Evolutionary conservation across 2,888 invertebrate species (phyloP).

Genomic region (Drosophila pseudotalamancana): DNA sequence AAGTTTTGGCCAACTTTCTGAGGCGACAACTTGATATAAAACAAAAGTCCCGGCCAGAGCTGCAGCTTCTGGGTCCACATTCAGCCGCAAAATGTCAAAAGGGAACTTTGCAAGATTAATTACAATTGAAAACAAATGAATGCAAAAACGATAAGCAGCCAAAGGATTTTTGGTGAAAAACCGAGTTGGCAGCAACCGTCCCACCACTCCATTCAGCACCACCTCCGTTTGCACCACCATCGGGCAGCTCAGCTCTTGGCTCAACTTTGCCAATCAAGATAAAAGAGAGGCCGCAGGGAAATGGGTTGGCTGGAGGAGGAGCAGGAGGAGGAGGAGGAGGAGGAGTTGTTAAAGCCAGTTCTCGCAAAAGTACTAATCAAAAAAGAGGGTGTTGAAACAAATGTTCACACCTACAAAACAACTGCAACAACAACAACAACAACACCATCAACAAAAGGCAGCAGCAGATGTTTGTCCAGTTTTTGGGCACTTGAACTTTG

Average conservation of each 20-base stretch:
- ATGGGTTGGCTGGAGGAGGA: conserved; percentile 13
- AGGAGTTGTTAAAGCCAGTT: neutral
- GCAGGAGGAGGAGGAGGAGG: too few relatives aligned
- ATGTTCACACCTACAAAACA: conserved; percentile 71
- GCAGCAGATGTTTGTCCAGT: conserved; percentile 50
- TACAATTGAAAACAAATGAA: conserved; percentile 81
- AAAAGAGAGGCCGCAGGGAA: conserved; percentile 44
- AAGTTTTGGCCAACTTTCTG: conserved; percentile 60
- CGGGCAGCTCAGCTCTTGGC: conserved; percentile 34
- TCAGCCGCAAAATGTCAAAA: conserved; percentile 76
- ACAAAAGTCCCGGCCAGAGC: conserved; percentile 39
- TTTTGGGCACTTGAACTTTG: conserved; percentile 61
- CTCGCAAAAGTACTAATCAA: conserved; percentile 44
- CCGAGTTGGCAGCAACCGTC: conserved; percentile 21
- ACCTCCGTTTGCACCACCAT: neutral
- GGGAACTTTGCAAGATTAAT: conserved; percentile 79
- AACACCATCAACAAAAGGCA: conserved; percentile 10
- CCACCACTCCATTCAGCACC: neutral
- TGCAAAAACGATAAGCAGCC: conserved; percentile 81
- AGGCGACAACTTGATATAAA: conserved; percentile 52
- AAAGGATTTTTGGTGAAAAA: conserved; percentile 61
- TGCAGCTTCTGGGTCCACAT: conserved; percentile 20
- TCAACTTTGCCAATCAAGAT: conserved; percentile 81
- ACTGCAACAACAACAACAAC: conserved; percentile 20
- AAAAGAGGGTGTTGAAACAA: conserved; percentile 65